Base-by-base conservation (phyloP, 2,888 invertebrate species). In the Meloe dianella region DNA sequence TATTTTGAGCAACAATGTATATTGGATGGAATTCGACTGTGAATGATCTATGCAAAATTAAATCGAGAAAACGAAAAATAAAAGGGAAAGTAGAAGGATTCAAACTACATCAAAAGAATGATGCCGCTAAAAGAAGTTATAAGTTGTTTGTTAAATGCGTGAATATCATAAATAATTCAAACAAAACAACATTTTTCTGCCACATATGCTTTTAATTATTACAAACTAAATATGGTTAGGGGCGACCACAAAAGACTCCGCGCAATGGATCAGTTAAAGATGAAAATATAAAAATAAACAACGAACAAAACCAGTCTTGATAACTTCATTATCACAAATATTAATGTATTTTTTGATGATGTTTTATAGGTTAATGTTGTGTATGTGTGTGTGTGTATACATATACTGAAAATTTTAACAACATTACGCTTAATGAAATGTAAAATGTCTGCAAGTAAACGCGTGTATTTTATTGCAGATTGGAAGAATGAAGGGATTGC, bases 401-500 rank as follows among this genome's bases (percentile, higher is more conserved):
- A 30, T 14, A 14, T 41, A 27, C 27, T 35, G 20, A 29, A 57
- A 56, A 61, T 67, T 67, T 35, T 60, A 47, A 60, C 17, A 64
- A 66, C 64, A 62, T 64, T 66, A 64, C 67, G 70, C 71, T 71
- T 78, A 80, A 80, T 80, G 79, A 80, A 79, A 80, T 78, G 79
- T 80, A 79, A 80, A 79, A 79, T 75, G 78, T 76, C 78, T 77
- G 77, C 75, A 71, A 71, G 77, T 75, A 75, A 76, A 76, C 76
- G 78, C 77, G 74, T 78, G 78, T 77, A 77, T 79, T 80, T 80
- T 79, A 80, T 75, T 76, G 74, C 77, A 73, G 78, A 79, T 79
- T 78, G 76, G 77, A 76, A 77, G 71, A 79, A 78, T 74, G 75
- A 73, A 74, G 74, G 76, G 76, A 79, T 77, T 75, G 77, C 76